Conservation (phyloP, 2,113 vertebrate species). For the Harpagus bidentatus region DNA sequence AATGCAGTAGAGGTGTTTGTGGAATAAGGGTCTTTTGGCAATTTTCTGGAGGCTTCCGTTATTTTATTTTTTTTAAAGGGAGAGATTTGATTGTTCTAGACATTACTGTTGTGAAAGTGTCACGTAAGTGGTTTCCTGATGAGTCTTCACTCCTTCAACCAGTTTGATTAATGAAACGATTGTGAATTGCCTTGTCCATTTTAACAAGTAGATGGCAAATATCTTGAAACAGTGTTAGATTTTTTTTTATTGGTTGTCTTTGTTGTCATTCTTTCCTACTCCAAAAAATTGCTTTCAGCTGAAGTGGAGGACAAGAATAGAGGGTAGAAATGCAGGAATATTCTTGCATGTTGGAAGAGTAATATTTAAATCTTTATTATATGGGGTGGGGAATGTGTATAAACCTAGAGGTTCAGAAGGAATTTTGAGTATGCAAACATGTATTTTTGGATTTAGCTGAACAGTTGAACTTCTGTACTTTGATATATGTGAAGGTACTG, state of each 20-base stretch:
- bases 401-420: background rate
- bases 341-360: background rate
- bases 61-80: background rate
- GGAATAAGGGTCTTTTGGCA: background rate
- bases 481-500: background rate
- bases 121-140: background rate
- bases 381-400: background rate
- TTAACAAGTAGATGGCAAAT: background rate
- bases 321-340: background rate
- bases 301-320: background rate
- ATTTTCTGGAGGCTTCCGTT: background rate
- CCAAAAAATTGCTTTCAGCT: background rate
- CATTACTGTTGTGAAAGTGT: background rate
- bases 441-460: background rate
- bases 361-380: background rate
- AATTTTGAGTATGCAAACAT: background rate
- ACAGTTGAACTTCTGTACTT: background rate
- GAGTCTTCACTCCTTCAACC: background rate
- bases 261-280: background rate
- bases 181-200: background rate
- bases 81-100: background rate
- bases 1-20: background rate
- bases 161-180: background rate
- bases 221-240: background rate
- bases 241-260: background rate